Evolutionary conservation across 1,140 invertebrate genomes (phyloP).

Genomic region (Drosophila mauritiana): DNA sequence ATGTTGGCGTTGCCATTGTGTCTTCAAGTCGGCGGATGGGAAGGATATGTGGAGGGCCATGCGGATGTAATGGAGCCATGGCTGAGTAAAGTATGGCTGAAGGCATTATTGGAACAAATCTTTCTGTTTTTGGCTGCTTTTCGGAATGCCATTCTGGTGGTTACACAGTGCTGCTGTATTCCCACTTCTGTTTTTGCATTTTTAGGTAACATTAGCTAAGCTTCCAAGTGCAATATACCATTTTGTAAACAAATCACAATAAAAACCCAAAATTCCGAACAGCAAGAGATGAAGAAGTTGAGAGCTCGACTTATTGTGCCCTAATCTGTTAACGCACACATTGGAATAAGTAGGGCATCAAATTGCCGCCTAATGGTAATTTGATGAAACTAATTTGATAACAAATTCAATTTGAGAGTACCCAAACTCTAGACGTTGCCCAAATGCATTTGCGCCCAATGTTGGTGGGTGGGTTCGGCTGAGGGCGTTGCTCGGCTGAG

Average conservation of each 20-base stretch:
- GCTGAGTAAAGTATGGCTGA: constrained; percentile 24
- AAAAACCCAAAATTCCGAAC: neutral
- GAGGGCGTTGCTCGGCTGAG: constrained; percentile 24
- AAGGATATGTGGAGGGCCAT: constrained; percentile 2
- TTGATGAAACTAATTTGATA: constrained; percentile 80
- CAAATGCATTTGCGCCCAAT: constrained; percentile 52
- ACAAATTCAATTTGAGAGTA: constrained; percentile 77
- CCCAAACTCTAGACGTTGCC: constrained; percentile 57
- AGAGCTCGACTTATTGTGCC: neutral
- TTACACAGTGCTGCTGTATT: neutral
- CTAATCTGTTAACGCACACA: neutral
- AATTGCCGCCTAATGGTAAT: constrained; percentile 58
- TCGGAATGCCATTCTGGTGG: neutral
- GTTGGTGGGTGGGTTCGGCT: neutral
- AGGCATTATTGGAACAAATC: constrained; percentile 42
- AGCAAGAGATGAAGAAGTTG: neutral
- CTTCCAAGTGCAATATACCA: too few species aligned
- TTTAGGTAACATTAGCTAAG: too few species aligned
- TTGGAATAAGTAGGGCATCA: constrained; percentile 23
- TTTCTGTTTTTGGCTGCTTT: constrained; percentile 16
- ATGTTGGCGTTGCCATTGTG: constrained; percentile 36
- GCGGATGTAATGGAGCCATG: constrained; percentile 44
- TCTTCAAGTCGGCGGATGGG: constrained; percentile 17
- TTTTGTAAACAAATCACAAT: too few species aligned
- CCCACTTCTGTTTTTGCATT: neutral